A percentile compares a stretch with the other conserved stretches of the same genome.
phyloP scores from a whole-genome alignment of 2,797 vertebrate genomes.

The Capromys pilorides region DNA sequence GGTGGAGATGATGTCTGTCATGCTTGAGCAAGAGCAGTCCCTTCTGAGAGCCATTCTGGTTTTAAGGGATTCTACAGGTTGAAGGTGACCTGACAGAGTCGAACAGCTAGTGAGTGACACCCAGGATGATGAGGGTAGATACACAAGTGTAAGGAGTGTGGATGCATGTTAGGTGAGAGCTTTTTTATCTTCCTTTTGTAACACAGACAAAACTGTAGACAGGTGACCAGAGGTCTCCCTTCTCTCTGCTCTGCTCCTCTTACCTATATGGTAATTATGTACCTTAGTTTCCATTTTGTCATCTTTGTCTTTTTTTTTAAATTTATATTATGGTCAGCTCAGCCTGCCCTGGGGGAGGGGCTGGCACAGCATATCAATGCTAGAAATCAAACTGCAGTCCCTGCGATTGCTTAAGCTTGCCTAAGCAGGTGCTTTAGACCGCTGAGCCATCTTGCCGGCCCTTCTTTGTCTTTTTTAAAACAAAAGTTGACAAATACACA shows the following conservation, averaged over 20 bases:
- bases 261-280: not conserved
- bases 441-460: no score
- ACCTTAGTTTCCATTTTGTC: not conserved
- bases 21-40: not conserved
- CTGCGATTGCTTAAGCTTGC: no score
- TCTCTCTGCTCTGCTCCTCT: not conserved
- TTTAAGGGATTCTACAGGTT: not conserved
- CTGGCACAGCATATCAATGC: no score
- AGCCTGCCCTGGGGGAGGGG: no score
- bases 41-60: slow-evolving; percentile 3
- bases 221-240: not conserved
- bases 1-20: not conserved
- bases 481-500: not conserved
- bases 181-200: not conserved
- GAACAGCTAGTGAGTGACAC: not conserved
- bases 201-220: not conserved
- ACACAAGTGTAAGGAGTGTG: not conserved
- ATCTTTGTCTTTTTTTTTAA: not conserved
- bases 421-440: no score
- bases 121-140: not conserved
- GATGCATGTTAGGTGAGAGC: not conserved
- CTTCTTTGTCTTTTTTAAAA: not conserved
- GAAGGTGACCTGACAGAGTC: not conserved
- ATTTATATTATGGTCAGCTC: no score
- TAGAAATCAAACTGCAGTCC: no score